These are phyloP conservation scores for Tapera naevia DNA, from an alignment of 2,797 vertebrate genomes.

Conservation along the genomic window DNA sequence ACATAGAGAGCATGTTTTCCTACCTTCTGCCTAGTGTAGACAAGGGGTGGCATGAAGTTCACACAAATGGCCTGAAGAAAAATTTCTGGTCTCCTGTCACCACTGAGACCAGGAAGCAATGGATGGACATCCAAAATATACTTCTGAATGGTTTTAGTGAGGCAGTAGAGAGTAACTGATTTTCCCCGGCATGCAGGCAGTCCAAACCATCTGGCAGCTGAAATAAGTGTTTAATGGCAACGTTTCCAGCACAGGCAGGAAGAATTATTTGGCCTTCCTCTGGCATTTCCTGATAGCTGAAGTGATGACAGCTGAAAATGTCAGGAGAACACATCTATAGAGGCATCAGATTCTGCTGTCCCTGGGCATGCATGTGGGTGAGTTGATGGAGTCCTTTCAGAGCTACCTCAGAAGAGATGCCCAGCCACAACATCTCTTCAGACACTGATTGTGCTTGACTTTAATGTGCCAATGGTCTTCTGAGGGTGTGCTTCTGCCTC, in stretches of 20 bases:
- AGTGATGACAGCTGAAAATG: not conserved
- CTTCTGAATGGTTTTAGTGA: not conserved
- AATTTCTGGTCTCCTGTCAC: not conserved
- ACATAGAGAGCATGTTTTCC: accelerated
- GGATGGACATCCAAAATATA: not conserved
- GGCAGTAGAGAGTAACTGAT: not conserved
- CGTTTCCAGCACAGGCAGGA: not conserved
- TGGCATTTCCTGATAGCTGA: not conserved
- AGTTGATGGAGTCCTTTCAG: not conserved
- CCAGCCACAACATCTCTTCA: not conserved
- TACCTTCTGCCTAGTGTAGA: not conserved
- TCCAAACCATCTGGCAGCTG: not conserved
- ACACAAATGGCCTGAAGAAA: not conserved
- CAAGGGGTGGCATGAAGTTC: not conserved
- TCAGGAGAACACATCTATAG: not conserved
- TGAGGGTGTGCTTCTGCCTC: not conserved
- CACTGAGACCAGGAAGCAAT: not conserved
- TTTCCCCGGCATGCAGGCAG: not conserved
- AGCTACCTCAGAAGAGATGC: not conserved
- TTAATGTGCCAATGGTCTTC: not conserved
- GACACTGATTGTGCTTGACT: not conserved
- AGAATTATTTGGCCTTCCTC: not conserved
- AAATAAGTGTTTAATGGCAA: not conserved
- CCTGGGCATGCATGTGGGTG: not conserved
- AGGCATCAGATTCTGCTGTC: not conserved